Percentiles rank a stretch among this genome's conserved stretches.
Conservation (phyloP, 2,797 vertebrate species). For the Todus mexicanus region DNA sequence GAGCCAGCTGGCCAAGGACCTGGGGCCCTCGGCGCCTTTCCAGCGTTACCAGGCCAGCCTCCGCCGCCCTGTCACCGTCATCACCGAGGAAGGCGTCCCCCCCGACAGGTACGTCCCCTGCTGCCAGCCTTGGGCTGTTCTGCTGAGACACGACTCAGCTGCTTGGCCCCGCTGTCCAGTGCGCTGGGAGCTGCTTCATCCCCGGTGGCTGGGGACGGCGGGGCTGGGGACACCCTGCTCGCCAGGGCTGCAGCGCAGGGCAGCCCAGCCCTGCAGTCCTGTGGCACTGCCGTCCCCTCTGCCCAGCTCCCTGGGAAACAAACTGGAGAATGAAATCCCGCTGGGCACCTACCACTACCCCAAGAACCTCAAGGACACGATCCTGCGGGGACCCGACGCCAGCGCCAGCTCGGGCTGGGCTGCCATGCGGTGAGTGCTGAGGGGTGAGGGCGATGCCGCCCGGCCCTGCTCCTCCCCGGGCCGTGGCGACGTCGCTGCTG, state of each 20-base stretch:
- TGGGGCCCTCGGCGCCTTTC: constrained; percentile 78
- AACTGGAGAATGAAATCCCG: constrained; percentile 58
- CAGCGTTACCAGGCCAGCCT: constrained; percentile 59
- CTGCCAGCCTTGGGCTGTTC: background rate
- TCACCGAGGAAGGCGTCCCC: constrained; percentile 74
- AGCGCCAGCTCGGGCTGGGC: background rate
- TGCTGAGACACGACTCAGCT: background rate
- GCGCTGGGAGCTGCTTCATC: background rate
- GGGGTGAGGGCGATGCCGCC: accelerated
- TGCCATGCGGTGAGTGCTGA: background rate
- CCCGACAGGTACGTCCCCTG: constrained; percentile 70
- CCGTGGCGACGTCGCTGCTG: background rate
- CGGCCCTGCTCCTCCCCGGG: accelerated
- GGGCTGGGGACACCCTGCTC: background rate
- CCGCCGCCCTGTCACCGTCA: background rate
- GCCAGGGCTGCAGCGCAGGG: accelerated
- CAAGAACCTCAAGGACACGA: constrained; percentile 43
- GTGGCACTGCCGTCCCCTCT: background rate
- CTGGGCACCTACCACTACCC: constrained; percentile 61
- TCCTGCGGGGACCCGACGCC: background rate
- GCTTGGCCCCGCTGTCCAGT: background rate
- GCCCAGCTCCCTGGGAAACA: constrained; percentile 28
- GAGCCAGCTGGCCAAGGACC: constrained; percentile 75
- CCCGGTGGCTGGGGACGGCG: accelerated
- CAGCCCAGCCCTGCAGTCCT: background rate